Percentiles rank a stretch among this genome's conserved stretches.
phyloP scores from a whole-genome alignment of 2,113 vertebrate species.

The Phrynosoma blainvillii region DNA sequence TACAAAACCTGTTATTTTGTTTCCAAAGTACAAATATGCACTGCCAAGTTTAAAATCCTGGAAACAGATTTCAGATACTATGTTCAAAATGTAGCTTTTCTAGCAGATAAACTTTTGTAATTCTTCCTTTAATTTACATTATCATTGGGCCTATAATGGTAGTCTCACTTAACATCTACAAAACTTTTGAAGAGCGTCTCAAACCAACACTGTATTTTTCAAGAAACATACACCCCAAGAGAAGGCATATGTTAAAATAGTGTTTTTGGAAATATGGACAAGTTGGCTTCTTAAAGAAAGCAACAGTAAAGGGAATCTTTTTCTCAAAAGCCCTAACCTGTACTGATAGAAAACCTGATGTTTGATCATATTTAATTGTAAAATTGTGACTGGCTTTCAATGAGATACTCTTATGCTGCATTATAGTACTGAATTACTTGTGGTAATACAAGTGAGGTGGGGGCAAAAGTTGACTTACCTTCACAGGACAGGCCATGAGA shows the following conservation, averaged over 20 bases:
- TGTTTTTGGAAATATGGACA: too few species aligned
- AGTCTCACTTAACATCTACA: too few species aligned
- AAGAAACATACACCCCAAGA: not conserved
- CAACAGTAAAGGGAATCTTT: not conserved
- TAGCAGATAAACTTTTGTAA: not conserved
- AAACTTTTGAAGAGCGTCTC: not conserved
- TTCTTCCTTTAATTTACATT: not conserved
- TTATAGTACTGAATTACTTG: rapidly evolving
- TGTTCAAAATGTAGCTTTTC: not conserved
- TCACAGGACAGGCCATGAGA: slow-evolving; percentile 98
- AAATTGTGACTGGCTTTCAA: not conserved
- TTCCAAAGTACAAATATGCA: slow-evolving; percentile 30
- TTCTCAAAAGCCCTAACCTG: not conserved
- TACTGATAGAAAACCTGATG: not conserved
- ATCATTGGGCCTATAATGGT: not conserved
- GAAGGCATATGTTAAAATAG: not conserved
- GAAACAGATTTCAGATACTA: not conserved
- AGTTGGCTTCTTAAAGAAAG: not conserved
- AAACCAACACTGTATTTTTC: not conserved
- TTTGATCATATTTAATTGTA: too few species aligned
- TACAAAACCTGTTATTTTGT: slow-evolving; percentile 32
- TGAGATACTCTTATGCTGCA: not conserved
- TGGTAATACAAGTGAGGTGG: not conserved
- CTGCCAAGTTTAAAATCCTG: not conserved
- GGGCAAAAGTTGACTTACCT: slow-evolving; percentile 77